Percentiles rank a stretch among this genome's conserved stretches.
These are phyloP conservation scores for Chrysolina oricalcia DNA, from an alignment of 2,888 invertebrate species.

Conservation along the genomic window DNA sequence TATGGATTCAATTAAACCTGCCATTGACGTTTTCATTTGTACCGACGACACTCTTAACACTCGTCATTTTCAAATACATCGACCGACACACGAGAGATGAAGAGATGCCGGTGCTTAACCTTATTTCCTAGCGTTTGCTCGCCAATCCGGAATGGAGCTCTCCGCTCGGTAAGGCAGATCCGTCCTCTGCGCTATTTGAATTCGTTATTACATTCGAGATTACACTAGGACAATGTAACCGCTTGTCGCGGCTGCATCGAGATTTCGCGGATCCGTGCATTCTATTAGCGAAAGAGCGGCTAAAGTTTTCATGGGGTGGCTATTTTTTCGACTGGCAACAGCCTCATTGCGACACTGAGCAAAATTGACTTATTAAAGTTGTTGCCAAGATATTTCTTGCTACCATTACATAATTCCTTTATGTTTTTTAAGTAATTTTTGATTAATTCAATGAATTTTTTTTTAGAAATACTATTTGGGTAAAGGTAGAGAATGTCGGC, in stretches of 20 bases:
- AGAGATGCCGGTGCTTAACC: conserved; percentile 45
- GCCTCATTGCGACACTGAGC: too few relatives aligned
- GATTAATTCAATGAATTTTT: too few relatives aligned
- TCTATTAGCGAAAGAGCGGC: background rate
- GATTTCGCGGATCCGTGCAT: background rate
- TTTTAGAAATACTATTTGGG: too few relatives aligned
- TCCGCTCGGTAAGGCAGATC: background rate
- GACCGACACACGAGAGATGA: conserved; percentile 41
- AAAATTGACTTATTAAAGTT: too few relatives aligned
- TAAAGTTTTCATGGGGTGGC: background rate
- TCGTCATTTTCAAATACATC: conserved; percentile 51
- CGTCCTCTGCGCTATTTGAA: conserved; percentile 1
- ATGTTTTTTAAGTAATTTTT: too few relatives aligned
- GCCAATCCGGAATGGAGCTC: conserved; percentile 5
- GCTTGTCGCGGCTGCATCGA: background rate
- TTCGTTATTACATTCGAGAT: background rate
- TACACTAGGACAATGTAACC: background rate
- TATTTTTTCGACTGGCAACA: too few relatives aligned
- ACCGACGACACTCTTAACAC: conserved; percentile 48
- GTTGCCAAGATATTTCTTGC: too few relatives aligned
- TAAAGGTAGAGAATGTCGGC: too few relatives aligned
- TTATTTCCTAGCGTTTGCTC: conserved; percentile 34
- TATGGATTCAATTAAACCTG: conserved; percentile 52
- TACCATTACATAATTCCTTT: too few relatives aligned
- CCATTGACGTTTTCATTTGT: conserved; percentile 53